Evolutionary conservation across 2,888 invertebrate species (phyloP), one percentile per base, ranked within the genome.

Genomic region (Rhyacophila evoluta): DNA sequence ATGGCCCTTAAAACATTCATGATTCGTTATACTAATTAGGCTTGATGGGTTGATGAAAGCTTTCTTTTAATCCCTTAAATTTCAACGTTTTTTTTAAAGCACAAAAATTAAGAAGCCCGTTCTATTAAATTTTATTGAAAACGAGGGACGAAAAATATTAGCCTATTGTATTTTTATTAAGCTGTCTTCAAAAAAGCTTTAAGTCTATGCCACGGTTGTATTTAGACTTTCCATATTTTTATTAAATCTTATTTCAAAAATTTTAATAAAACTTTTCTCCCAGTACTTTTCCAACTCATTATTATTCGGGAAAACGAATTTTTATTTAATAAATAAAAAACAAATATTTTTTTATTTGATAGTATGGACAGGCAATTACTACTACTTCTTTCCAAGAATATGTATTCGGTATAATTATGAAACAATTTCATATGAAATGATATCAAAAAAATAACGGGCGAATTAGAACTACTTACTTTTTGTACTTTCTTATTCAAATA

Each of bases 11-110:
- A 55, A 55, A 25, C 55, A 55, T 55, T 55, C 25, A 55, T 19
- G 55, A 55, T 55, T 55, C 55, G 55, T 55, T 55, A 55, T 55
- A 55, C 25, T 55, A 55, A 55, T 55, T 55, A 55, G 55, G 55
- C 25, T 19, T 55, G 55, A 55, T 55, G 55, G 55, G 55, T 55
- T 55, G 15, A 55, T 55, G 55, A 55, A 55, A 25, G 55, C 55
- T 55, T 55, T 55, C 55, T 55, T 55, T 55, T 55, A 55, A 55
- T 55, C 55, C 10, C 55, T 55, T 19, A 55, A 55, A 25, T 55
- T 55, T 55, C 12, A 55, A 55, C 39, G 15, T 39, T 39, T 55
- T 55, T 55, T 55, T 25, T 8, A 55, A 55, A 55, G 55, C 55
- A 19, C 10, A 55, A 55, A 55, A 55, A 55, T 55, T 55, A 55